phyloP scores from a whole-genome alignment of 2,797 vertebrate species.

The Babyrousa celebensis region DNA sequence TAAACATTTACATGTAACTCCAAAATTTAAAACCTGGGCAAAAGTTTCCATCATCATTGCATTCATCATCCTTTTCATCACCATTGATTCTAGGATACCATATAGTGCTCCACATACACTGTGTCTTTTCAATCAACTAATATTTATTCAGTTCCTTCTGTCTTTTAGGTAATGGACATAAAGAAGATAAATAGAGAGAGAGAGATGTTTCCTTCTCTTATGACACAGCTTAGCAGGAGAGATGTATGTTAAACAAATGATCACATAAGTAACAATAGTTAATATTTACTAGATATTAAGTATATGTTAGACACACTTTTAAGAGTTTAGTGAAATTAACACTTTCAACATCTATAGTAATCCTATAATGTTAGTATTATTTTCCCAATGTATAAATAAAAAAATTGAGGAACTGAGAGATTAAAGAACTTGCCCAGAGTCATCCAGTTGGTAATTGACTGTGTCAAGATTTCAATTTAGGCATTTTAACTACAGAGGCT shows the following conservation, averaged over 20 bases:
- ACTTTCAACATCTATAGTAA: not conserved
- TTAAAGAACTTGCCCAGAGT: not conserved
- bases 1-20: not conserved
- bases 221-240: not conserved
- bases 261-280: not conserved
- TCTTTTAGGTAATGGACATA: not conserved
- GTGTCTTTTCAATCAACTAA: not conserved
- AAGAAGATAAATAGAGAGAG: not conserved
- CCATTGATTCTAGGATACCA: not conserved
- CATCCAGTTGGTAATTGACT: not conserved
- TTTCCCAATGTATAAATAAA: not conserved
- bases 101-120: too few species aligned
- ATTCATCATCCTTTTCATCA: not conserved
- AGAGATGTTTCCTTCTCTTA: not conserved
- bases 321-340: not conserved
- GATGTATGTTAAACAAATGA: not conserved
- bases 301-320: not conserved
- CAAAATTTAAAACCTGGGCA: not conserved
- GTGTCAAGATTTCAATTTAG: not conserved
- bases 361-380: not conserved
- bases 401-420: not conserved
- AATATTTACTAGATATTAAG: not conserved
- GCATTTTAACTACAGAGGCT: not conserved
- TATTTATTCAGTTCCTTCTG: not conserved
- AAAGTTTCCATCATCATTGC: not conserved